Percentiles rank a stretch among this genome's conserved stretches.
These are phyloP conservation scores for Phoeniculus purpureus DNA, from an alignment of 2,797 vertebrate genomes.

Conservation along the genomic window DNA sequence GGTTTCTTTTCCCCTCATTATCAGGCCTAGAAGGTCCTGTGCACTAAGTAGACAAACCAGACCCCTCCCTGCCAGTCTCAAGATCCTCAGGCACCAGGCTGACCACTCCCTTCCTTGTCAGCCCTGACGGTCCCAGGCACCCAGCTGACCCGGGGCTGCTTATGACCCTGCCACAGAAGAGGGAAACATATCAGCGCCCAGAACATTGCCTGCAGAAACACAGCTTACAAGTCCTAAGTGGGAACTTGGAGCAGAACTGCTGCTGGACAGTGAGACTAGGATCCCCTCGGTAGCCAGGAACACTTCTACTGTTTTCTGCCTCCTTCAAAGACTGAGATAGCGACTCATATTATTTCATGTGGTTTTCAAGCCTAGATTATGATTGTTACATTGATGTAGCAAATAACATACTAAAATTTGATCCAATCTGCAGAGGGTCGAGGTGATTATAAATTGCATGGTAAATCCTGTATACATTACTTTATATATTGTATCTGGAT, in stretches of 20 bases:
- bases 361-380: neutral
- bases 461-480: neutral
- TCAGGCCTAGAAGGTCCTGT: neutral
- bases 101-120: rapidly evolving
- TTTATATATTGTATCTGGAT: neutral
- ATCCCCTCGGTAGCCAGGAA: rapidly evolving
- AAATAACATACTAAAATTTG: neutral
- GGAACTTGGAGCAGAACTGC: neutral
- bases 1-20: neutral
- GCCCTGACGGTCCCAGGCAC: too few species aligned
- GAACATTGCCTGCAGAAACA: neutral
- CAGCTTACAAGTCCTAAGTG: neutral
- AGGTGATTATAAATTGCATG: neutral
- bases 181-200: rapidly evolving
- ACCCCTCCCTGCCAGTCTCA: neutral
- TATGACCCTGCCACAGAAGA: neutral
- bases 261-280: neutral
- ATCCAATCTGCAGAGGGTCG: neutral
- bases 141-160: rapidly evolving
- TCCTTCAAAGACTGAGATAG: neutral
- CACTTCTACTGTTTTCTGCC: rapidly evolving
- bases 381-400: neutral
- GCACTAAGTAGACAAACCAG: neutral
- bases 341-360: rapidly evolving
- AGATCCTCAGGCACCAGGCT: neutral